phyloP scores from a whole-genome alignment of 2,113 vertebrate species.

The Dipodomys merriami region DNA sequence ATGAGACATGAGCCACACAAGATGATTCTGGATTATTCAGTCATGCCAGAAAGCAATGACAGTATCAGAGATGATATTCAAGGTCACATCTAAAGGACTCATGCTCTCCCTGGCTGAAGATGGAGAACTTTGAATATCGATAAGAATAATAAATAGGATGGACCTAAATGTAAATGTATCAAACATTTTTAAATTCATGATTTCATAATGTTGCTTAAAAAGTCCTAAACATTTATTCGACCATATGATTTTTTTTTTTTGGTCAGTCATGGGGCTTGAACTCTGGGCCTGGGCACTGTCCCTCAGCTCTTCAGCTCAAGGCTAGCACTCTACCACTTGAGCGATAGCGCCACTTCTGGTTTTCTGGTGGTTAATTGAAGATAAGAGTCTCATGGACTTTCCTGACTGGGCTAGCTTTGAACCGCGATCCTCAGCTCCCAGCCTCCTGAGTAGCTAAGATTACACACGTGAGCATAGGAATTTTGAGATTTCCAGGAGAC shows the following conservation, averaged over 20 bases:
- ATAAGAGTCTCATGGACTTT: too few relatives aligned
- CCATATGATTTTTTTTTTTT: not conserved
- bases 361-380: too few relatives aligned
- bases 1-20: not conserved
- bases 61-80: not conserved
- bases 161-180: not conserved
- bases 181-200: conserved; percentile 16
- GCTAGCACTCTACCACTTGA: too few relatives aligned
- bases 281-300: too few relatives aligned
- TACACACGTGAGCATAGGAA: too few relatives aligned
- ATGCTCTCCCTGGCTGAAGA: not conserved
- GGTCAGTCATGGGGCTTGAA: too few relatives aligned
- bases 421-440: too few relatives aligned
- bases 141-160: not conserved
- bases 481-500: conserved; percentile 29
- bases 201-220: conserved; percentile 13
- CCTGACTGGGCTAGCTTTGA: too few relatives aligned
- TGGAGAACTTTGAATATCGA: not conserved
- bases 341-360: too few relatives aligned
- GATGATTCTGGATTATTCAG: not conserved
- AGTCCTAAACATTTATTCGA: not conserved
- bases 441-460: too few relatives aligned
- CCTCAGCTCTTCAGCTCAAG: too few relatives aligned
- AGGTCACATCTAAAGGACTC: not conserved
- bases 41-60: not conserved